Percentiles rank a stretch among this genome's conserved stretches.
These are phyloP conservation scores for Anoplius nigerrimus DNA, from an alignment of 2,888 invertebrate genomes.

Conservation along the genomic window DNA sequence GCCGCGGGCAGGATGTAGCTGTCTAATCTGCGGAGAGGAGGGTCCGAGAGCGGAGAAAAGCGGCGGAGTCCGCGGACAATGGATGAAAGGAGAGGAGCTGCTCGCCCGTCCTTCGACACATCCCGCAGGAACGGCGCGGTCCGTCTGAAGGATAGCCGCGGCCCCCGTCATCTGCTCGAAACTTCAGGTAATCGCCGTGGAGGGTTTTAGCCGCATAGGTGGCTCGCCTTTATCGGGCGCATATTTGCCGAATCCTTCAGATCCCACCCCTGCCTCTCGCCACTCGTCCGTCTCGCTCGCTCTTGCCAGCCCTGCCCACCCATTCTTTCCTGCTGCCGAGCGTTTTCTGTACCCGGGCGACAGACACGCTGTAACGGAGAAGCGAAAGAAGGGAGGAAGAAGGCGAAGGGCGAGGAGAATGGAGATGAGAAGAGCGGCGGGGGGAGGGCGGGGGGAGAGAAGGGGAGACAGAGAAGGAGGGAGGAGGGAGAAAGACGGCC, in stretches of 20 bases:
- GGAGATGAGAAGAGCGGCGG: conserved; percentile 17
- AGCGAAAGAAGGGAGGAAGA: conserved; percentile 27
- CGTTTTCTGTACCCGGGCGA: neutral
- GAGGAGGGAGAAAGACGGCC: conserved; percentile 24
- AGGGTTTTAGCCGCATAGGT: conserved; percentile 39
- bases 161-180: conserved; percentile 30
- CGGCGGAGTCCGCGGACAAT: neutral
- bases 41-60: neutral
- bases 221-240: conserved; percentile 58
- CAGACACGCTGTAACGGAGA: conserved; percentile 8
- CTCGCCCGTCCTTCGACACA: conserved; percentile 12
- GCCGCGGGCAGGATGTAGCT: too few species aligned
- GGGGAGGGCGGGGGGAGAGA: conserved; percentile 13
- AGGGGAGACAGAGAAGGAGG: conserved; percentile 27
- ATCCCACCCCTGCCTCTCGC: conserved; percentile 41
- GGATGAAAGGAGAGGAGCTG: neutral
- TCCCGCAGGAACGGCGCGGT: conserved; percentile 7
- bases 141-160: conserved; percentile 52
- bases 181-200: conserved; percentile 52
- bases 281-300: too few species aligned
- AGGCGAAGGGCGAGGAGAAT: conserved; percentile 6
- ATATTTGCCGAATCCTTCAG: conserved; percentile 60
- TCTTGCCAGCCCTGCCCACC: too few species aligned
- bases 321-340: too few species aligned
- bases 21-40: too few species aligned